Base-by-base conservation (phyloP, 2,888 invertebrate species). In the Cryptus armator region DNA sequence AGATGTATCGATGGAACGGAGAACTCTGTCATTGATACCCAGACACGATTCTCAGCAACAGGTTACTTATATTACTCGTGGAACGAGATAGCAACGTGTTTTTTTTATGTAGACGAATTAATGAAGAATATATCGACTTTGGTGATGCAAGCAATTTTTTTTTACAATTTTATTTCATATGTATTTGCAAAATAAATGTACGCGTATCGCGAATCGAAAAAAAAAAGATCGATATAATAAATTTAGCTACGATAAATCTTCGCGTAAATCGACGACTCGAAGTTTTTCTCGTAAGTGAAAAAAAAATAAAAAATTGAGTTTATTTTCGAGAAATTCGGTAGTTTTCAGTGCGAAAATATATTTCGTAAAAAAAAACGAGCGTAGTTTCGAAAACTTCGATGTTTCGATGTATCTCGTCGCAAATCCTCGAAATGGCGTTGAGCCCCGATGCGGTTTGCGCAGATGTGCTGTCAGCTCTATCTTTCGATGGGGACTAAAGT, bases 41-140 rank as follows among this genome's bases (percentile, higher is more conserved):
- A 48, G 44, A 75, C 37, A 10, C 43, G 44, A 74, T 77, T 81
- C 81, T 70, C 74, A 75, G 84, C 84, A 84, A 84, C 84, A 84
- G 84, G 84, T 84, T 81, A 78, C 68, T 71, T 78, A 72, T 76
- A 29, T 75, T 32, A 37, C 10, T 37, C 66, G 19, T 10, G 14
- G 43, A 9, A 66, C 43, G 43, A 66, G 9, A 9, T 56, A 24
- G 12, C 24, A 12, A 53, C 7, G 7, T 56, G 9, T 19, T 53
- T 53, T 19, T 51, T 53, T 53, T 16, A 53, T 7, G 10, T 9
- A 19, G 53, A 3, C 24, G 24, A 24, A 24, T 24, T 24, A 24
- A 24, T 24, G 24, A 24, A 24, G 24, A 24, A 9, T 37, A 9
- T 37, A 37, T 1, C 37, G 2, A 37, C 7, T 5, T 37, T 37